phyloP scores from a whole-genome alignment of 2,113 vertebrate species.

The Oreotrochilus melanogaster region DNA sequence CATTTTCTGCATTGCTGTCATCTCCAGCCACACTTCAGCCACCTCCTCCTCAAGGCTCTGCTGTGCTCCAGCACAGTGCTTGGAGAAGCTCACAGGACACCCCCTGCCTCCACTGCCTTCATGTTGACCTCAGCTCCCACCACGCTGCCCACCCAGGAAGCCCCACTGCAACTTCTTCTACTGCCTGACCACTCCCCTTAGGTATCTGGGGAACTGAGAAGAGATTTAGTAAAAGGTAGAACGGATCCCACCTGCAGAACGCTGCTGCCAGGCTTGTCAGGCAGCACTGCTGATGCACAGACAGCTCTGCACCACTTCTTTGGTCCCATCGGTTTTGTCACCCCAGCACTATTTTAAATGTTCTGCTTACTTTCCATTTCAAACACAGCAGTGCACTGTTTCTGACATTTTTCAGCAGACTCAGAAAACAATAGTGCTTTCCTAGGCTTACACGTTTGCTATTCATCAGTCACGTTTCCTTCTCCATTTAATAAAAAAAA shows the following conservation, averaged over 20 bases:
- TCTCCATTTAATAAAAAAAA: background rate
- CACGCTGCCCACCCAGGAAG: fast-evolving
- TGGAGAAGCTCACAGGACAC: background rate
- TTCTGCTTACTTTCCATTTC: background rate
- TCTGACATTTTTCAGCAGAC: background rate
- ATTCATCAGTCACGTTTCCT: background rate
- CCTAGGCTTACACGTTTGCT: background rate
- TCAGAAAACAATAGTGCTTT: background rate
- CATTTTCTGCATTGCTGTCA: background rate
- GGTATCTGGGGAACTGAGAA: background rate
- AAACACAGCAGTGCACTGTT: background rate
- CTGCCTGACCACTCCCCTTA: no score
- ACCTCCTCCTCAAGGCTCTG: background rate
- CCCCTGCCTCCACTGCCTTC: background rate
- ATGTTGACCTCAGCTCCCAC: fast-evolving
- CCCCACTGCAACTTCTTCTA: background rate
- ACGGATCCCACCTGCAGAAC: background rate
- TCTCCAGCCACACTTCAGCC: background rate
- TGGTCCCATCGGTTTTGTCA: background rate
- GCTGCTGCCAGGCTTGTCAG: background rate
- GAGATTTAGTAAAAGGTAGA: background rate
- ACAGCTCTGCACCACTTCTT: background rate
- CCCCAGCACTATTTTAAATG: background rate
- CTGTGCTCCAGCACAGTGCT: background rate
- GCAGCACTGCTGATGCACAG: background rate